phyloP scores from a whole-genome alignment of 2,888 invertebrate species.

The Bugulina stolonifera region DNA sequence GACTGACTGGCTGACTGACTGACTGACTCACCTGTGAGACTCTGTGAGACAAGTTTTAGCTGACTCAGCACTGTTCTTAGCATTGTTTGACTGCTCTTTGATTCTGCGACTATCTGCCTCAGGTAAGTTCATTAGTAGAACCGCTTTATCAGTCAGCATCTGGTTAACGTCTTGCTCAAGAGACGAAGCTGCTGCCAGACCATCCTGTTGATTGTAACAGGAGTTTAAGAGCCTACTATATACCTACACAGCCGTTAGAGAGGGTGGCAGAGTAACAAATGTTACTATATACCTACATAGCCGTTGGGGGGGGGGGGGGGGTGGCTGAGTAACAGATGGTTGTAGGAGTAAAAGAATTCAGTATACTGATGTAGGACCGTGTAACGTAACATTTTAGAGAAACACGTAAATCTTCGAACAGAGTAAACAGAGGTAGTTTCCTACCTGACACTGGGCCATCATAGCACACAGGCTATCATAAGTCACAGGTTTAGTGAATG shows the following conservation, averaged over 20 bases:
- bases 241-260: neutral
- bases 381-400: too few relatives aligned
- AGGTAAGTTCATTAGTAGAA: neutral
- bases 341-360: neutral
- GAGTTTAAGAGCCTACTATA: neutral
- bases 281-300: too few relatives aligned
- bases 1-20: too few relatives aligned
- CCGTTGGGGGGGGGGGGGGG: too few relatives aligned
- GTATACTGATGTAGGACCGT: neutral
- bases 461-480: neutral
- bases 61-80: neutral
- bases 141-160: conserved; percentile 9
- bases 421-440: too few relatives aligned
- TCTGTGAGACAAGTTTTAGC: neutral
- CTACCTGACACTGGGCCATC: neutral
- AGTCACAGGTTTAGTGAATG: neutral
- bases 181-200: neutral
- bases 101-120: neutral
- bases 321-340: too few relatives aligned
- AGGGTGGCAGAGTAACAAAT: neutral
- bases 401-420: too few relatives aligned
- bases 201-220: neutral
- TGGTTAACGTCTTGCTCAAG: neutral
- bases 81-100: neutral
- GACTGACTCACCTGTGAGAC: conserved; percentile 1